Percentiles rank a stretch among this genome's conserved stretches.
Evolutionary conservation across 2,888 invertebrate species (phyloP).

Genomic region (Ditylenchus weischeri): DNA sequence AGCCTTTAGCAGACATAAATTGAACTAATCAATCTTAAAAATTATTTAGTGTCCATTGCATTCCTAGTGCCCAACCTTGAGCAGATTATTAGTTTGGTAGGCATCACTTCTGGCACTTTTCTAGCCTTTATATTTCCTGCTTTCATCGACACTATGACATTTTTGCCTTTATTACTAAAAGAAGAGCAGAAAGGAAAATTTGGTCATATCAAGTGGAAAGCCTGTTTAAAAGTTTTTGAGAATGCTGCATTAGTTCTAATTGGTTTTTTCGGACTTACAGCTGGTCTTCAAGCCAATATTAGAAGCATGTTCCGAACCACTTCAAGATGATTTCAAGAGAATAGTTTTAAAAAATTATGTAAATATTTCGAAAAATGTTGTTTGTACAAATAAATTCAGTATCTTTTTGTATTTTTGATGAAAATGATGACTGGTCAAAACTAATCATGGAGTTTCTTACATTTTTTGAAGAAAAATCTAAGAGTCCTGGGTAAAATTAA

Average conservation of each 20-base stretch:
- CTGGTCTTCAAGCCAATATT: slow-evolving; percentile 43
- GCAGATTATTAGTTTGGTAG: slow-evolving; percentile 50
- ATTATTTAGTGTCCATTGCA: slow-evolving; percentile 37
- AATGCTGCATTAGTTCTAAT: slow-evolving; percentile 33
- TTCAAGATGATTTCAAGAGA: no score
- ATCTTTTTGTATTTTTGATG: no score
- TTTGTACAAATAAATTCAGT: no score
- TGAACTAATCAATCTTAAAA: no score
- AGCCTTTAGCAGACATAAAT: no score
- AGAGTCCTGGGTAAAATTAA: no score
- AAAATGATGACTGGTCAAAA: no score
- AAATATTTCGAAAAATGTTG: no score
- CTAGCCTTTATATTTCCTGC: slow-evolving; percentile 55
- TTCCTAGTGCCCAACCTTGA: slow-evolving; percentile 49
- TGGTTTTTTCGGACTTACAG: slow-evolving; percentile 44
- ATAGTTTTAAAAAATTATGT: no score
- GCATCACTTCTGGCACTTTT: slow-evolving; percentile 51
- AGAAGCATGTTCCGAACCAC: slow-evolving; percentile 15
- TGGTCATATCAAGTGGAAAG: not conserved
- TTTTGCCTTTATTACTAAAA: slow-evolving; percentile 35
- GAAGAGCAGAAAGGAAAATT: not conserved
- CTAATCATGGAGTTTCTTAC: no score
- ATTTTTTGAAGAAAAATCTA: no score
- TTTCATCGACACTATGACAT: slow-evolving; percentile 45
- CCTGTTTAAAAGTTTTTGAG: slow-evolving; percentile 17